Base-by-base conservation (phyloP, 2,888 invertebrate genomes). In the Tipula lateralis region DNA sequence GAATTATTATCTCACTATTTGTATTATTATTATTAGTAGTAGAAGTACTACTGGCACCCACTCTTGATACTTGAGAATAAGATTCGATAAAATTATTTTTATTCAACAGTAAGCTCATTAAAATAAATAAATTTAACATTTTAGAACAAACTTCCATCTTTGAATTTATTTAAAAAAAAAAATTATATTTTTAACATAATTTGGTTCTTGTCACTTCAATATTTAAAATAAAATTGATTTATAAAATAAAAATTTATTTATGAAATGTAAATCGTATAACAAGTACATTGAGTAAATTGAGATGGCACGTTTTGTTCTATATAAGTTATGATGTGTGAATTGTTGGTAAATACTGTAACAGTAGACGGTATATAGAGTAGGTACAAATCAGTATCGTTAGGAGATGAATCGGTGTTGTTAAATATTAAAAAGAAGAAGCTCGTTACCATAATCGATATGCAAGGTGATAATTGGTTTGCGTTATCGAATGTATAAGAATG, bases 31-130 rank as follows among this genome's bases (percentile, higher is more conserved):
- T 50, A 50, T 16, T 50, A 16, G 2, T 44, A 44, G 1, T 16
- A 50, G 1, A 24, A 7, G 7, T 66, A 24, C 13, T 24, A 24
- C 66, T 66, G 9, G 29, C n/a, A 30, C 84, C 84, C 44, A 29
- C 34, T 50, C 84, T 44, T 50, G 84, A 29, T 86, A 82, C 16
- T 89, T 84, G 85, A 66, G 85, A 83, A 85, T 85, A 86, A 19
- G 85, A 86, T 85, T 84, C 85, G 32, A 85, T 50, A 83, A 85
- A 85, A 34, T 85, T 50, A 19, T 84, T 85, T 24, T 85, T 85
- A 44, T 39, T 39, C 13, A 39, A 36, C 24, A 83, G 9, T 39
- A 83, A 83, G 29, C 39, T 34, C 44, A 84, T 34, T 50, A 29
- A 30, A 84, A 50, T 50, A 66, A 66, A 66, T 66, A 66, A 66